Base-by-base conservation (phyloP, 2,113 vertebrate genomes). In the Rostratula benghalensis region DNA sequence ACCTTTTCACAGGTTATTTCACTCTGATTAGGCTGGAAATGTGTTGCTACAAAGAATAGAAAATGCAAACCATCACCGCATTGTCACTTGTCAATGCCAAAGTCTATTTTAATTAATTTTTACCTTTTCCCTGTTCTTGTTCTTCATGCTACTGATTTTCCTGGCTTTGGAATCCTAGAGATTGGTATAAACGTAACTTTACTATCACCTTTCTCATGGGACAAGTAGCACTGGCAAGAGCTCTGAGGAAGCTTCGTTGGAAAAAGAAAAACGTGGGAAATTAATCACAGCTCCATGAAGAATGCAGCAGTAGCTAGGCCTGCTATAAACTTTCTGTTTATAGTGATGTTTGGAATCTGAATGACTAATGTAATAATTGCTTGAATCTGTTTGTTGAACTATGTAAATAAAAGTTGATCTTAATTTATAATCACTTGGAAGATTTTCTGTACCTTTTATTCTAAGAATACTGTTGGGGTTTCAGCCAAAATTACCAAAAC, bases 131-230 rank as follows among this genome's bases (percentile, higher is more conserved):
- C 8, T 64, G 3, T 64, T 83, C 41, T 64, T 71, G 19, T 48
- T 60, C 59, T 82, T 35, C 45, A 12, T 90, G 45, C 59, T 95
- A n/a, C 77, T 93, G 59, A 53, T 81, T 90, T 41, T 90, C 56
- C 92, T 94, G 93, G 27, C 65, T 87, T 89, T 95, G 83, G 64
- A 94, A 97, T 92, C 15, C 89, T 67, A 98, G 99, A 97, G 99
- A 99, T 71, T 99, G 99, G 99, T 99, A 99, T 97, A 98, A 95
- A 93, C 98, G 96, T 28, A 99, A 99, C 95, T 98, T 99, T 94
- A 97, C 97, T 94, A 99, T 99, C 97, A 99, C 99, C 6, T 96
- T 99, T 80, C 98, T 99, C 78, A 99, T 99, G 99, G 99, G 98
- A 71, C 98, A 95, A 95, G 99, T 99, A 76, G 96, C 98, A 53